These are phyloP conservation scores for Fulica atra DNA, from an alignment of 2,113 vertebrate species.

Conservation along the genomic window DNA sequence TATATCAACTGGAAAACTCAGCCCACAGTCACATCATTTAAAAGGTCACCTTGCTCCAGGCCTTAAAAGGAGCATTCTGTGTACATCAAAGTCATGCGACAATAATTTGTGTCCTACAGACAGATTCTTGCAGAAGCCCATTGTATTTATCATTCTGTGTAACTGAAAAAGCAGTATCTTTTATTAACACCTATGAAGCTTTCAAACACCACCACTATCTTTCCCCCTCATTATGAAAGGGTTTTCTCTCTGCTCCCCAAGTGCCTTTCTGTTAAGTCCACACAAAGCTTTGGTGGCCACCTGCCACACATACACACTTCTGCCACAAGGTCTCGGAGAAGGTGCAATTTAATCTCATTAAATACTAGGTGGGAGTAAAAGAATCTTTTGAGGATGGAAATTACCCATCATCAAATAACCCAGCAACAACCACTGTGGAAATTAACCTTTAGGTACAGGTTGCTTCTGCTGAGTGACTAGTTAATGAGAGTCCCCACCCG, in stretches of 20 bases:
- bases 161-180: slow-evolving; percentile 46
- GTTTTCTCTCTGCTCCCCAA: slow-evolving; percentile 23
- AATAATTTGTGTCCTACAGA: slow-evolving; percentile 20
- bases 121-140: slow-evolving; percentile 12
- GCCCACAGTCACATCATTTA: neutral
- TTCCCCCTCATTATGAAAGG: slow-evolving; percentile 52
- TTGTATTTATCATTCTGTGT: slow-evolving; percentile 57
- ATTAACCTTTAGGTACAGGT: slow-evolving; percentile 59
- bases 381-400: slow-evolving; percentile 44
- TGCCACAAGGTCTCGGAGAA: slow-evolving; percentile 1
- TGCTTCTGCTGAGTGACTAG: slow-evolving; percentile 28
- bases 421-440: slow-evolving; percentile 47
- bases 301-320: slow-evolving; percentile 48
- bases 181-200: slow-evolving; percentile 53
- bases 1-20: neutral
- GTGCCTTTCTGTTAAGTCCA: slow-evolving; percentile 52
- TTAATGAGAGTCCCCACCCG: slow-evolving; percentile 52
- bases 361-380: slow-evolving; percentile 50
- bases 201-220: slow-evolving; percentile 32
- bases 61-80: neutral
- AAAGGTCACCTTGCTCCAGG: neutral
- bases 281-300: slow-evolving; percentile 58
- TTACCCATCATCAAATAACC: slow-evolving; percentile 52
- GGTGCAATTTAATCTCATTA: slow-evolving; percentile 64
- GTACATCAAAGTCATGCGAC: neutral